Base-by-base conservation (phyloP, 2,113 vertebrate genomes). In the Heterochromis multidens region DNA sequence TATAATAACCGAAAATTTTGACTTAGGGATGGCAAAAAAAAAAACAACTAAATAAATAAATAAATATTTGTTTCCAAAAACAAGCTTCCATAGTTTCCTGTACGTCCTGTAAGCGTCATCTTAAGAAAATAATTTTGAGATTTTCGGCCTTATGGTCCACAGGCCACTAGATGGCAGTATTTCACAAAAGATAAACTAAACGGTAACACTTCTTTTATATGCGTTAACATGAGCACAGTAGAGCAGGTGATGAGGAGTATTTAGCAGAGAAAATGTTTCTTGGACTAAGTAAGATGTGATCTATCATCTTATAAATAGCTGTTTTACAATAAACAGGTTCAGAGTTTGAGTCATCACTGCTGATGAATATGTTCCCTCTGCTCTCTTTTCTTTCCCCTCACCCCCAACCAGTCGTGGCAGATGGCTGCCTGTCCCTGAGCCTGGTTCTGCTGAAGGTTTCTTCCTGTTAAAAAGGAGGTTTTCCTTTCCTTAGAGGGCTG, bases 111-210 rank as follows among this genome's bases (percentile, higher is more conserved):
- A 8, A n/a, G 2, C 23, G 83, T 31, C 1, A 13, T 82, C 16
- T 57, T 25, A 0, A 14, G 1, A 63, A 17, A 77, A 58, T 74
- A 5, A 43, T 29, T 1, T 33, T 1, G 11, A 9, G 1, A 14
- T 56, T 83, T 85, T 77, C 10, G 16, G 33, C 10, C 6, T 23
- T 85, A 4, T 14, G 10, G 7, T 5, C 7, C 65, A 72, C 37
- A 0, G 9, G 14, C 84, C 92, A 90, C 89, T 78, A 88, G 90
- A 56, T 3, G 1, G 82, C 93, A 92, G 88, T 33, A 3, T 61
- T 23, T 29, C 10, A 77, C 57, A 43, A 74, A 27, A 58, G 12
- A 81, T 10, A 10, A 49, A 70, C 31, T 0, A 0, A 29, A 8
- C 3, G 11, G 2, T 3, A 1, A 12, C 2, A 4, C 4, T 57